phyloP scores from a whole-genome alignment of 2,888 invertebrate genomes.

The Cosmia trapezina region DNA sequence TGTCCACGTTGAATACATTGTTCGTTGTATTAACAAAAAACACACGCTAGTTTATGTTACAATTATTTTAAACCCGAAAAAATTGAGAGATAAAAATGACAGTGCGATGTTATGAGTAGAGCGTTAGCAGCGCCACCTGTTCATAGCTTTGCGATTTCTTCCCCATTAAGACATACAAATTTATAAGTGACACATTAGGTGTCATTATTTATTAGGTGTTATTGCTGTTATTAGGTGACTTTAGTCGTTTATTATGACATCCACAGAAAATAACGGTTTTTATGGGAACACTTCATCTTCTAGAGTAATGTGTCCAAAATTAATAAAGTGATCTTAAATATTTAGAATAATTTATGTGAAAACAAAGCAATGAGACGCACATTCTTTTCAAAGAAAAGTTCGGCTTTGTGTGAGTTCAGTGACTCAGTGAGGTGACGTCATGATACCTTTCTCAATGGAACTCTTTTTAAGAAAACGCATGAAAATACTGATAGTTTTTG shows the following conservation, averaged over 20 bases:
- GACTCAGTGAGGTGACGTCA: constrained; percentile 19
- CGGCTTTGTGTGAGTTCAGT: not conserved
- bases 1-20: too few relatives aligned
- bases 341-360: constrained; percentile 2
- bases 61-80: too few relatives aligned
- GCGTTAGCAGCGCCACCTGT: too few relatives aligned
- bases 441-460: not conserved
- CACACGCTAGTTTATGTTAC: too few relatives aligned
- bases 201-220: too few relatives aligned
- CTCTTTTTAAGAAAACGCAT: not conserved
- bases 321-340: not conserved
- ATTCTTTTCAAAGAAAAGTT: not conserved
- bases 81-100: too few relatives aligned
- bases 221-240: too few relatives aligned
- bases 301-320: constrained; percentile 6
- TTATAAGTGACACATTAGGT: too few relatives aligned
- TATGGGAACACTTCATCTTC: constrained; percentile 5
- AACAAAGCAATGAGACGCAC: not conserved
- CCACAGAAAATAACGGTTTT: not conserved
- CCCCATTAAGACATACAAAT: too few relatives aligned
- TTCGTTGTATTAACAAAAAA: too few relatives aligned
- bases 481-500: not conserved
- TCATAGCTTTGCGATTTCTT: too few relatives aligned
- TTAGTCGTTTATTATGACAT: not conserved
- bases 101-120: too few relatives aligned